Conservation (phyloP, 2,888 invertebrate species). For the Drosophila borealis region DNA sequence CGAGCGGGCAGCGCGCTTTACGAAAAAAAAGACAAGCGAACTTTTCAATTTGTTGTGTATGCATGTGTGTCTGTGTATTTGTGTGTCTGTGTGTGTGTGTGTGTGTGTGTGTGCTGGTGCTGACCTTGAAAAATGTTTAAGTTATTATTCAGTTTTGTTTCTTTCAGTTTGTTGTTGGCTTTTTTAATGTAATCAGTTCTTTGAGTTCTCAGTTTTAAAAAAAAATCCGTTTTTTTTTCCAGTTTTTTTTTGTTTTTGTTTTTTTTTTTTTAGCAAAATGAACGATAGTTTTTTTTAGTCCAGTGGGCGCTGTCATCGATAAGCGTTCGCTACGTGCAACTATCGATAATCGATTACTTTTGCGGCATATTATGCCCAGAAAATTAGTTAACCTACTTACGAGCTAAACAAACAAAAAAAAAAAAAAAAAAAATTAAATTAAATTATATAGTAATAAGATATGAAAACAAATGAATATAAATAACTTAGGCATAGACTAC, state of each 20-base stretch:
- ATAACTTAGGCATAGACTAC: conserved; percentile 41
- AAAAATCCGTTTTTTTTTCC: neutral
- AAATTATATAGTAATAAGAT: neutral
- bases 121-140: conserved; percentile 42
- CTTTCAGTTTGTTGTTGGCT: conserved; percentile 26
- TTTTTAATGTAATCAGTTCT: conserved; percentile 76
- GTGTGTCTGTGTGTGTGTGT: conserved; percentile 22
- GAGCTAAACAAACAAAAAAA: conserved; percentile 46
- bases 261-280: conserved; percentile 14
- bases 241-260: neutral
- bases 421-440: conserved; percentile 25
- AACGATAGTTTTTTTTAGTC: conserved; percentile 21
- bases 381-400: conserved; percentile 74
- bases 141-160: conserved; percentile 17
- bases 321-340: conserved; percentile 16
- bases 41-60: neutral
- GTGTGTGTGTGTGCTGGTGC: conserved; percentile 23
- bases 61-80: conserved; percentile 7
- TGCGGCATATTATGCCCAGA: conserved; percentile 66
- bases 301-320: conserved; percentile 36
- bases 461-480: conserved; percentile 18
- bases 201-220: conserved; percentile 68
- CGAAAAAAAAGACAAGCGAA: conserved; percentile 26
- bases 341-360: conserved; percentile 41
- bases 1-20: conserved; percentile 30